Base-by-base conservation (phyloP, 2,888 invertebrate genomes). In the Rotaria sp. region DNA sequence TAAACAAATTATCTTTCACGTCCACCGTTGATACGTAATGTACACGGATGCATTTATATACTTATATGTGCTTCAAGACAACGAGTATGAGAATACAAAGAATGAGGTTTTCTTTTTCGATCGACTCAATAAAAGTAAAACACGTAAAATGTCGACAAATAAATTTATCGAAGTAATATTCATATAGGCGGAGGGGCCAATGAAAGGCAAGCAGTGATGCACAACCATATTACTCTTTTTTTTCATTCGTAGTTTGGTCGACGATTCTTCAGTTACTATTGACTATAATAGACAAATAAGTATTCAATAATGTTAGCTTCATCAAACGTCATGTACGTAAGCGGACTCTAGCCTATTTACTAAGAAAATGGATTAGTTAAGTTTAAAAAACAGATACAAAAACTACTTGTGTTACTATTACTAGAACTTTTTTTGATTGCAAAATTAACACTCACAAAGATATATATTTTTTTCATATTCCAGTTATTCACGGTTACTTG, bases 401-500 rank as follows among this genome's bases (percentile, higher is more conserved):
- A n/a, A n/a, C n/a, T n/a, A n/a, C n/a, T n/a, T n/a, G n/a, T n/a
- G n/a, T n/a, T n/a, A n/a, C n/a, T n/a, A n/a, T n/a, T n/a, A n/a
- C n/a, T n/a, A n/a, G n/a, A n/a, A n/a, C n/a, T n/a, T n/a, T n/a
- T n/a, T n/a, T n/a, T n/a, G n/a, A n/a, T n/a, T n/a, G n/a, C n/a
- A n/a, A n/a, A n/a, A n/a, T n/a, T n/a, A n/a, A n/a, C n/a, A n/a
- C n/a, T n/a, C n/a, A 1, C 50, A 50, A 15, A 50, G 3, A 18
- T 50, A n/a, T 50, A 18, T 50, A 50, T 50, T 50, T 50, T 74
- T 7, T 26, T 80, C 26, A 8, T 26, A 24, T 41, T 80, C 24
- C 11, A 80, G 75, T 80, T 80, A 80, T 80, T 80, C 75, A 80
- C 38, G n/a, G 18, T 80, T 80, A 4, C 45, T 80, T 10, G 75